phyloP scores from a whole-genome alignment of 2,113 vertebrate genomes.

The Tupaia tana region DNA sequence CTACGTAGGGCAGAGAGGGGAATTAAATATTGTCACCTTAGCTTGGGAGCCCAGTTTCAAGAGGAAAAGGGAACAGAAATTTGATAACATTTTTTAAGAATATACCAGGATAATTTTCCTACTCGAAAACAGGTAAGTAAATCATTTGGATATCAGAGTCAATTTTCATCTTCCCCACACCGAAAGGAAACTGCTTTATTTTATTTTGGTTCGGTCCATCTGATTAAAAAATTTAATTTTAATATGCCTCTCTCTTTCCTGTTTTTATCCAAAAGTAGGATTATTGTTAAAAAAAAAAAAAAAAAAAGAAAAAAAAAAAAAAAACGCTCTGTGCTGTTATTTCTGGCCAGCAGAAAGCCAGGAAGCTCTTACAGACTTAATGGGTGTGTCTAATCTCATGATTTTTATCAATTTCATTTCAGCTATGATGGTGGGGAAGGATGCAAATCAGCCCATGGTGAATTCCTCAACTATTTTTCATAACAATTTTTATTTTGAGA shows the following conservation, averaged over 20 bases:
- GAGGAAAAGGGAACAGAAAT: not conserved
- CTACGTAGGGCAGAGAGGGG: not conserved
- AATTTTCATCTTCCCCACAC: constrained; percentile 8
- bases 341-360: constrained; percentile 58
- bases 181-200: not conserved
- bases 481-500: not conserved
- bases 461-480: not conserved
- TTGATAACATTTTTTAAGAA: not conserved
- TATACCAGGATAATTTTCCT: not conserved
- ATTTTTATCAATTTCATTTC: not conserved
- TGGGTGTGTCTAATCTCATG: not conserved
- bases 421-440: accelerated
- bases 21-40: not conserved
- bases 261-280: constrained; percentile 63
- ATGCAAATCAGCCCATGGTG: not conserved
- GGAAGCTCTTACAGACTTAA: constrained; percentile 40
- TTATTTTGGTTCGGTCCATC: constrained; percentile 9
- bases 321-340: constrained; percentile 62
- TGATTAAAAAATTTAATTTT: constrained; percentile 55
- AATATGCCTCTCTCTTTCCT: constrained; percentile 73
- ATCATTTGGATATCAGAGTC: not conserved
- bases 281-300: not conserved
- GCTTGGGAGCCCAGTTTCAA: not conserved
- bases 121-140: not conserved
- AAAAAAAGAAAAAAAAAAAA: too few relatives aligned